These are phyloP conservation scores for Luperina testacea DNA, from an alignment of 2,888 invertebrate species.

Conservation along the genomic window DNA sequence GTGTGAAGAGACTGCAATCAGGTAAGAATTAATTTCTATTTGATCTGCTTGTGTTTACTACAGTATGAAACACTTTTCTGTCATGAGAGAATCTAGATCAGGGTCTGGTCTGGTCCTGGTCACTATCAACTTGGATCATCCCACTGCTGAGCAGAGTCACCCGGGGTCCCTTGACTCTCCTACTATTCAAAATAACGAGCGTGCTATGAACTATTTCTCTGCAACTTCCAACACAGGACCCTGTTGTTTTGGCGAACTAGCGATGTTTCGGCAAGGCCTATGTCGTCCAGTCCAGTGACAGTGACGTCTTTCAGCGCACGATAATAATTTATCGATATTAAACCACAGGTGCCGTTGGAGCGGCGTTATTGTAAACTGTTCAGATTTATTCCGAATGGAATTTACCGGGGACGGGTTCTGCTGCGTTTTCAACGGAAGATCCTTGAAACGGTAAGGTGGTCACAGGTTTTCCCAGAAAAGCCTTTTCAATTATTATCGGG, in stretches of 20 bases:
- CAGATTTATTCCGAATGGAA: conserved; percentile 84
- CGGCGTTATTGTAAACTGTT: conserved; percentile 77
- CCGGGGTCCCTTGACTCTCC: no score
- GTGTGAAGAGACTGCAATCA: conserved; percentile 77
- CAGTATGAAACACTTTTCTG: neutral
- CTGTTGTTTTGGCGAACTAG: neutral
- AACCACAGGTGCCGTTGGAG: conserved; percentile 84
- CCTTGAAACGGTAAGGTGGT: conserved; percentile 32
- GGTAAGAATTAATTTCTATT: conserved; percentile 62
- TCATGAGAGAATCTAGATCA: no score
- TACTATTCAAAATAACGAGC: neutral
- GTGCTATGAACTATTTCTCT: neutral
- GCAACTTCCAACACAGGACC: neutral
- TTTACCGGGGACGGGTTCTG: conserved; percentile 90
- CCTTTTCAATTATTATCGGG: neutral
- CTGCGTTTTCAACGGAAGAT: conserved; percentile 88
- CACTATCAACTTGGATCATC: neutral
- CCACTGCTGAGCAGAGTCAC: neutral
- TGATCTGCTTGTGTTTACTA: neutral
- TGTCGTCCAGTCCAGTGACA: neutral
- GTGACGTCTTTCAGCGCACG: neutral
- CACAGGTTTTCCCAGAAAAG: neutral
- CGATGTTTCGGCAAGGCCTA: neutral
- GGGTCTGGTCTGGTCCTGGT: no score
- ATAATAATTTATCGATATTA: neutral